These are phyloP conservation scores for Okapia johnstoni DNA, from an alignment of 2,113 vertebrate genomes.

Conservation along the genomic window DNA sequence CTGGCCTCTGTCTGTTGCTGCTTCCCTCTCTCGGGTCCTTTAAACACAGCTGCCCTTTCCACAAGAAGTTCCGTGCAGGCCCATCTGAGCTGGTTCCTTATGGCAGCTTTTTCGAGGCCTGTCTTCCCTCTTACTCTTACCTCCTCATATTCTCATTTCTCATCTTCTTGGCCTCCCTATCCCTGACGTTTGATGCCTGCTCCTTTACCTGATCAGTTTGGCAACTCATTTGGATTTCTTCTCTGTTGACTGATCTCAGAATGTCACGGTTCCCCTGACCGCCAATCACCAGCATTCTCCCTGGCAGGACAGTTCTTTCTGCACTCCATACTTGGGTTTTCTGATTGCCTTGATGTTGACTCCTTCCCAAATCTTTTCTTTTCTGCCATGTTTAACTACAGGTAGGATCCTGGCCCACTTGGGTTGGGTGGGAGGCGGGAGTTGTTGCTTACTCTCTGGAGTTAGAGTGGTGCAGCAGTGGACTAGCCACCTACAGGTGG, in stretches of 20 bases:
- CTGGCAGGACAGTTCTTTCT: neutral
- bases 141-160: neutral
- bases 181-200: neutral
- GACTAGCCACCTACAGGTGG: neutral
- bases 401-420: neutral
- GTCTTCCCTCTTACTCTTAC: neutral
- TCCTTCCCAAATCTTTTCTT: neutral
- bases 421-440: neutral
- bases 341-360: neutral
- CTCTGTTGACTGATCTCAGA: neutral
- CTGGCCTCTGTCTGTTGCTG: too few relatives aligned
- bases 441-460: neutral
- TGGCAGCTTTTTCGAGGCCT: neutral
- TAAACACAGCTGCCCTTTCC: neutral
- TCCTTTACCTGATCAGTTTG: neutral
- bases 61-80: neutral
- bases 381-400: neutral
- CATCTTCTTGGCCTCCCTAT: neutral
- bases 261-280: neutral
- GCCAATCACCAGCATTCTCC: fast-evolving
- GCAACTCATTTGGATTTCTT: neutral
- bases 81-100: fast-evolving
- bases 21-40: neutral
- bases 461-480: neutral
- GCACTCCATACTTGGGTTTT: neutral